Conservation (phyloP, 2,113 vertebrate species). For the Callipepla californica region DNA sequence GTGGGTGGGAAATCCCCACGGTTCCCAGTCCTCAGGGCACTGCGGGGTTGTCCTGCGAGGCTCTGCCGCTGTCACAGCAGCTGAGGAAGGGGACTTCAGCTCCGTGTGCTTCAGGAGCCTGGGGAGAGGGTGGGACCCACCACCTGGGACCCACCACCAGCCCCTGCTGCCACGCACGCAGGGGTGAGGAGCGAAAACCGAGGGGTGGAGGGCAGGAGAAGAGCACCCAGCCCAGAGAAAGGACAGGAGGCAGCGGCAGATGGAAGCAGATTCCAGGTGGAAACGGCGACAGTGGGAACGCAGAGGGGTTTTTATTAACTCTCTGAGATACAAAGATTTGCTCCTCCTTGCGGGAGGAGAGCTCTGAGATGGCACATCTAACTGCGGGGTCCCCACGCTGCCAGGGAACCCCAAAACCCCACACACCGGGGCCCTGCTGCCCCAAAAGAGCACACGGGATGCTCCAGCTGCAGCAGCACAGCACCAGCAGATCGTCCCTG, state of each 20-base stretch:
- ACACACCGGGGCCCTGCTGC: background rate
- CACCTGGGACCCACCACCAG: background rate
- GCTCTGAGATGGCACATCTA: background rate
- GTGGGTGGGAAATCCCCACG: accelerated
- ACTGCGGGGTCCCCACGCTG: background rate
- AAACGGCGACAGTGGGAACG: background rate
- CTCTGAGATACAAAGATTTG: background rate
- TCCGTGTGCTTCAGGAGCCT: background rate
- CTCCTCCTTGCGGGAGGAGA: background rate
- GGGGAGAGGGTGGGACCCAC: background rate
- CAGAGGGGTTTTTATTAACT: background rate
- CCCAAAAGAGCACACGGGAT: accelerated
- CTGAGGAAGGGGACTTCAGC: accelerated
- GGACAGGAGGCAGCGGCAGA: background rate
- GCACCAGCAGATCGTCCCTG: accelerated
- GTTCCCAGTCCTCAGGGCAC: background rate
- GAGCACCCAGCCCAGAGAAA: background rate
- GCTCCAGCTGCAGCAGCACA: too few species aligned
- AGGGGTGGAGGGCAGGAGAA: background rate
- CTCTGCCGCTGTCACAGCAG: background rate
- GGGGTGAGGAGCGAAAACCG: background rate
- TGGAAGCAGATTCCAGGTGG: conserved; percentile 45
- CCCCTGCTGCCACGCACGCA: background rate
- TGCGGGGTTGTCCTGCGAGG: background rate
- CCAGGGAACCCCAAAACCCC: background rate